Evolutionary conservation across 1,140 invertebrate species (phyloP).

Genomic region (Adoxophyes honmai): DNA sequence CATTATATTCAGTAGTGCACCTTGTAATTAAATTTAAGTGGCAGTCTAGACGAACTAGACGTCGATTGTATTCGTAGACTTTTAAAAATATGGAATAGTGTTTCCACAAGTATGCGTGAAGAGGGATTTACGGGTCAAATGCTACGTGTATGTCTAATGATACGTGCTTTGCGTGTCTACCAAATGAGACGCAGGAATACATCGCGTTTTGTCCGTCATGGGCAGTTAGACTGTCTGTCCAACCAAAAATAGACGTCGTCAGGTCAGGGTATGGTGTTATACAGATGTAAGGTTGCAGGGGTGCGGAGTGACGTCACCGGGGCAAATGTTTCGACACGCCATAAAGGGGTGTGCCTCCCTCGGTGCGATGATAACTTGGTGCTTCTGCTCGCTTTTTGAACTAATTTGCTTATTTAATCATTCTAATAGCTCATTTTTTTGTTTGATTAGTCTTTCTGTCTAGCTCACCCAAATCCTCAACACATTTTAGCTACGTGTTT

Average conservation of each 20-base stretch:
- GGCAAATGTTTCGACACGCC: conserved; percentile 6
- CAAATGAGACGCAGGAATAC: not conserved
- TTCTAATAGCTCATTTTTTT: too few species aligned
- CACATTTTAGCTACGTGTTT: too few species aligned
- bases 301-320: conserved; percentile 8
- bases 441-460: too few species aligned
- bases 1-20: too few species aligned
- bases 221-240: conserved; percentile 5
- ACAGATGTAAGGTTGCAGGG: not conserved
- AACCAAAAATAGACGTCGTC: conserved; percentile 6
- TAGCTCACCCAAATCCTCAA: too few species aligned
- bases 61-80: too few species aligned
- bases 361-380: conserved; percentile 1
- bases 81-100: too few species aligned
- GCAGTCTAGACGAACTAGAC: too few species aligned
- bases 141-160: not conserved
- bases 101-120: too few species aligned
- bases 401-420: not conserved
- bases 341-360: conserved; percentile 13
- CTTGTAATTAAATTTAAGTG: too few species aligned
- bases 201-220: not conserved
- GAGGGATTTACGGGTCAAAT: too few species aligned
- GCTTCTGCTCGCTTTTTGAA: not conserved
- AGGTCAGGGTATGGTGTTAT: conserved; percentile 4
- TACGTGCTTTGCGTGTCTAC: not conserved